Percentiles rank a stretch among this genome's conserved stretches.
phyloP scores from a whole-genome alignment of 2,113 vertebrate species.

The Acrocephalus arundinaceus region DNA sequence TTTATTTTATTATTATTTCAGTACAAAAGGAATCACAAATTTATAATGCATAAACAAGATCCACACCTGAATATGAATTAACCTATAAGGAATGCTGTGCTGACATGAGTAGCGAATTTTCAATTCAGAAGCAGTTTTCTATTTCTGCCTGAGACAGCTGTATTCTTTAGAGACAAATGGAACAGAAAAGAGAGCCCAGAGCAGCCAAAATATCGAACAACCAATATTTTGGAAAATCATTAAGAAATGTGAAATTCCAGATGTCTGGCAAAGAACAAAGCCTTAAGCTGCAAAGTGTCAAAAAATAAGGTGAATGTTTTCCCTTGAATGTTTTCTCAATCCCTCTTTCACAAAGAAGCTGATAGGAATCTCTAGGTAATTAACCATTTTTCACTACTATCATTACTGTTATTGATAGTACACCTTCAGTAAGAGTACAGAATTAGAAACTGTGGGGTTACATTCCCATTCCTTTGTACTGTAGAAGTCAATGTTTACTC shows the following conservation, averaged over 20 bases:
- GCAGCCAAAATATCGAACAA: not conserved
- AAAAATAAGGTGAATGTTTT: not conserved
- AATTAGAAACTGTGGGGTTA: not conserved
- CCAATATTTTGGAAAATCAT: not conserved
- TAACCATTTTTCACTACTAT: not conserved
- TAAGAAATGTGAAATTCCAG: not conserved
- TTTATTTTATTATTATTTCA: slow-evolving; percentile 27
- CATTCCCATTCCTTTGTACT: not conserved
- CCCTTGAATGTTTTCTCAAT: not conserved
- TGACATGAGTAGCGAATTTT: not conserved
- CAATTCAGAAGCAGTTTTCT: not conserved
- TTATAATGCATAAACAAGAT: slow-evolving; percentile 12
- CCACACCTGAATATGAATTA: not conserved
- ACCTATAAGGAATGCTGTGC: not conserved
- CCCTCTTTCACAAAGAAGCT: not conserved
- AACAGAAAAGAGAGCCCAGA: not conserved
- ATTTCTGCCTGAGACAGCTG: not conserved
- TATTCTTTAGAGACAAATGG: not conserved
- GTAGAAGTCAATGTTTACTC: not conserved
- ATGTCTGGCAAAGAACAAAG: not conserved
- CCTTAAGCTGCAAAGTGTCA: not conserved
- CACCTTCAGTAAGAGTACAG: not conserved
- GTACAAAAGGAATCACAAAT: not conserved
- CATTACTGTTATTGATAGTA: not conserved
- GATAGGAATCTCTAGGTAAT: not conserved